These are phyloP conservation scores for Bombus balteatus DNA, from an alignment of 1,140 invertebrate genomes.

Conservation along the genomic window DNA sequence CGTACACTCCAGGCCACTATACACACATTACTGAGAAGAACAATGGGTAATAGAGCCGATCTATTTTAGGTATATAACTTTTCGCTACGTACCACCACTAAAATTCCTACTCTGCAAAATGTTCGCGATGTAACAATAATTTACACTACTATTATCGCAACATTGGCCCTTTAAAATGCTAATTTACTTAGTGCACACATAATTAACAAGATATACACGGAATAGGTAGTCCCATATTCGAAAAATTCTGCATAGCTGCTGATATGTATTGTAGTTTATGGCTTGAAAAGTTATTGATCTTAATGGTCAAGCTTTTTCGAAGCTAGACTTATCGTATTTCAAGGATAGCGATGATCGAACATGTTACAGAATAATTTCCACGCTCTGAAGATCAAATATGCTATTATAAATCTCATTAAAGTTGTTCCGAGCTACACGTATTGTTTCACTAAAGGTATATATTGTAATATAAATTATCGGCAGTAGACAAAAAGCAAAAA, in stretches of 20 bases:
- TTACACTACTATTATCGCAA: not conserved
- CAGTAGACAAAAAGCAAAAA: too few relatives aligned
- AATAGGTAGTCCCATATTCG: too few relatives aligned
- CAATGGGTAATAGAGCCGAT: not conserved
- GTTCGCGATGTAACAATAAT: not conserved
- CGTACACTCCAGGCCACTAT: not conserved
- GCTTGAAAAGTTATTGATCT: not conserved
- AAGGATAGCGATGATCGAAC: not conserved
- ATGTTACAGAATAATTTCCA: not conserved
- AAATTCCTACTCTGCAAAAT: not conserved
- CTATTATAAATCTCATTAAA: slow-evolving; percentile 50
- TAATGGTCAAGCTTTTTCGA: not conserved
- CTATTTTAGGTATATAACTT: not conserved
- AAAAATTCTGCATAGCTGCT: not conserved
- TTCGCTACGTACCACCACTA: not conserved
- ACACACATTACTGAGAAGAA: not conserved
- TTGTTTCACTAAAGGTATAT: not conserved
- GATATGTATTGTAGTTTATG: not conserved
- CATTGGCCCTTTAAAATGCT: not conserved
- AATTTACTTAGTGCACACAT: not conserved
- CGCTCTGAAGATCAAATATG: slow-evolving; percentile 1
- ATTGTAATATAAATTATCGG: not conserved
- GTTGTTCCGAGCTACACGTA: not conserved
- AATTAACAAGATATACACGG: too few relatives aligned
- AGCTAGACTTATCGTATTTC: slow-evolving; percentile 4